Conservation (phyloP, 2,797 vertebrate genomes). For the Chanos chanos region DNA sequence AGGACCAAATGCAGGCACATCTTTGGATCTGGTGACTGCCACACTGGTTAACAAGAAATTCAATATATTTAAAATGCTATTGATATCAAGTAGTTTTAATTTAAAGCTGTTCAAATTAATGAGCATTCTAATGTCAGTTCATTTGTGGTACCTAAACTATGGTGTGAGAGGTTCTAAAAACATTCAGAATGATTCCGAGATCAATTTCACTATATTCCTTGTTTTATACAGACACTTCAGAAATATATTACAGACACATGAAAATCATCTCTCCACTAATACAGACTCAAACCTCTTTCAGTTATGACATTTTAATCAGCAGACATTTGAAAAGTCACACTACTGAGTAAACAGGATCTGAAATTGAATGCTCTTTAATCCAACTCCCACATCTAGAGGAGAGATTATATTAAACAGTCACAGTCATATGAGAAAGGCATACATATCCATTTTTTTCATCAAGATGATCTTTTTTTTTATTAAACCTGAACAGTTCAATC, state of each 20-base stretch:
- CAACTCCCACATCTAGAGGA: conserved; percentile 1
- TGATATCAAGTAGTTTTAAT: no score
- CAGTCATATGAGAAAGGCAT: conserved; percentile 16
- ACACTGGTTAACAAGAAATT: conserved; percentile 64
- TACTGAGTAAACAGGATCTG: conserved; percentile 25
- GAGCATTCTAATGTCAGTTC: no score
- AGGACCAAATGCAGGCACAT: conserved; percentile 81
- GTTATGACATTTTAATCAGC: conserved; percentile 12
- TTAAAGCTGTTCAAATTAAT: no score
- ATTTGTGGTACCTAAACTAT: no score
- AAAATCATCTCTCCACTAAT: neutral
- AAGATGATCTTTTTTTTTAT: conserved; percentile 11
- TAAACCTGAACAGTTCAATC: neutral
- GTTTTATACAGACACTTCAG: neutral
- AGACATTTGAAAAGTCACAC: conserved; percentile 20
- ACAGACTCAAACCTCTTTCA: neutral
- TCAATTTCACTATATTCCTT: neutral
- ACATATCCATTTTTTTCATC: neutral
- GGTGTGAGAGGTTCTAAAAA: no score
- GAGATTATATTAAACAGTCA: neutral
- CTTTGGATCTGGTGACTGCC: conserved; percentile 82
- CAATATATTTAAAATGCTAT: no score
- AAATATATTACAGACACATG: conserved; percentile 6
- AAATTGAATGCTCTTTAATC: conserved; percentile 29
- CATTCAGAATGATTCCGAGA: no score